Base-by-base conservation (phyloP, 2,113 vertebrate species). In the Greenwoodochromis staneri region DNA sequence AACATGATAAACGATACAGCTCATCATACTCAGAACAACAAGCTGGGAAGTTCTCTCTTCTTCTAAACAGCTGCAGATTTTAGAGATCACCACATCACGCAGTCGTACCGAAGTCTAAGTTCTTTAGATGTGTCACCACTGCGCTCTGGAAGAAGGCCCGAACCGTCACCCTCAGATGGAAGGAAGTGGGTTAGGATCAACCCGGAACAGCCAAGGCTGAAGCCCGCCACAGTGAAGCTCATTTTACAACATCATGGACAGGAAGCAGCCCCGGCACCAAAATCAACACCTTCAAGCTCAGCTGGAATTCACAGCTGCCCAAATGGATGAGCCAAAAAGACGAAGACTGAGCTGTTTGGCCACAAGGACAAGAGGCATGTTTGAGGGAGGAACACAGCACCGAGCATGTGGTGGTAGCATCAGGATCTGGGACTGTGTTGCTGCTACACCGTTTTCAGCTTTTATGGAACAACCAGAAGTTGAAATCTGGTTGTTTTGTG, bases 1-100 rank as follows among this genome's bases (percentile, higher is more conserved):
- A 71, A 24, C 66, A 71, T 0, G 36, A 9, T 42, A 42, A 69
- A 71, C 1, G 0, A 12, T 0, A 0, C 66, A 24, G 31, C 31
- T 12, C 61, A 66, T n/a, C 59, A 36, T 36, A 21, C n/a, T 14
- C 38, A 42, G 38, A 71, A 24, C 36, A 24, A 42, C 38, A 6
- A 21, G 63, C 36, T 36, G 27, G 8, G 7, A 59, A 16, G 55
- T 16, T 29, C 24, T 34, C 59, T 11, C 16, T 19, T 63, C 59
- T 19, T 63, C 59, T 34, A 34, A 63, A 19, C 57, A 61, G 29
- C 29, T 63, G 16, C 59, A 63, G 59, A 63, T 1, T 63, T 19
- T 19, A 36, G 24, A 34, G 2, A 63, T 63, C 31, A 0, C 31
- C 8, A 31, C 14, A 9, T 61, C 57, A 59, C 55, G 1, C 55